Evolutionary conservation across 2,797 vertebrate genomes (phyloP).

Genomic region (Brotula barbata): DNA sequence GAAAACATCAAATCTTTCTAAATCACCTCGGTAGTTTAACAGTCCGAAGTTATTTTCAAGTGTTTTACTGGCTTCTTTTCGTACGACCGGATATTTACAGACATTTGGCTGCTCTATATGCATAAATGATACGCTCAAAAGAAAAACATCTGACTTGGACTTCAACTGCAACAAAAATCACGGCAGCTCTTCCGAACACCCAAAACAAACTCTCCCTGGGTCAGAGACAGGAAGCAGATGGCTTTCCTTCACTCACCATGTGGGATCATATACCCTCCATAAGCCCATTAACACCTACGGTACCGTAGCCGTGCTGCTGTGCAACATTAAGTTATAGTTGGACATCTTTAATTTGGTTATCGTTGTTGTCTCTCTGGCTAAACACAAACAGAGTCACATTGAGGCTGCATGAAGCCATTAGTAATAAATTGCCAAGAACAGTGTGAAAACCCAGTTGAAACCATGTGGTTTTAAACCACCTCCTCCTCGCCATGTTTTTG

Average conservation of each 20-base stretch:
- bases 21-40: not conserved
- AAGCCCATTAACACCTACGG: conserved; percentile 68
- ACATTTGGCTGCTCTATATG: not conserved
- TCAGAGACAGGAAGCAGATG: conserved; percentile 72
- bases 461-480: conserved; percentile 81
- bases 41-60: not conserved
- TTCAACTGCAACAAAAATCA: conserved; percentile 35
- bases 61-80: not conserved
- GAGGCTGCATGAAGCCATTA: conserved; percentile 65
- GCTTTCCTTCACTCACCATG: conserved; percentile 64
- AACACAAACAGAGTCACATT: conserved; percentile 58
- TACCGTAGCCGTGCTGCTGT: conserved; percentile 55
- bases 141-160: conserved; percentile 14
- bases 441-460: conserved; percentile 78
- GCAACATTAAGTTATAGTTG: conserved; percentile 28
- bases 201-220: conserved; percentile 52
- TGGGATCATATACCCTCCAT: conserved; percentile 66
- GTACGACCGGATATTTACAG: not conserved
- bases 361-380: conserved; percentile 46
- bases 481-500: conserved; percentile 77
- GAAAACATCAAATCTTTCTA: not conserved
- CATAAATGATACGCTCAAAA: conserved; percentile 6
- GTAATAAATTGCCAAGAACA: conserved; percentile 74
- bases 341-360: conserved; percentile 51
- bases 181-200: conserved; percentile 41